Evolutionary conservation across 1,140 invertebrate species (phyloP), one percentile per base, ranked within the genome.

Genomic region (Helicoverpa armigera): DNA sequence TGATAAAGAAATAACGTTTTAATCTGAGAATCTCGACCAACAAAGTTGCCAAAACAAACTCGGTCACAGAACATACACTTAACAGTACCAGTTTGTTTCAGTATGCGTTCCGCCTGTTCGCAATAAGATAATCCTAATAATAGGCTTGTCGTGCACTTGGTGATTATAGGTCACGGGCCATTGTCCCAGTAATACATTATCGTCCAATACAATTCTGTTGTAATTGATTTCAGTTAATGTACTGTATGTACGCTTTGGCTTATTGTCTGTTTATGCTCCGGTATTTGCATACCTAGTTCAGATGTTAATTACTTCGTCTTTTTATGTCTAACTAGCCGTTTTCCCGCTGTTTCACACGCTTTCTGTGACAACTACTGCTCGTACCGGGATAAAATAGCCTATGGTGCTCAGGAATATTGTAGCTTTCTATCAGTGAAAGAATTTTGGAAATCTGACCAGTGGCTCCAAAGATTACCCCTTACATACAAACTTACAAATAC

Each of bases 121-220:
- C 23, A 61, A 61, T 61, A 18, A 58, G n/a, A 31, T 61, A 65
- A 65, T 65, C 61, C 31, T 9, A 65, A 48, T n/a, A 65, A 65
- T 16, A 65, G 61, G 61, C 31, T 65, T 43, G 31, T 65, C 61
- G 61, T 65, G 61, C 61, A 65, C 61, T 65, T 65, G 61, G 35
- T 31, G 31, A 43, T 43, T 65, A 65, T 43, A 65, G 61, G 61
- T 65, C 61, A 65, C 61, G n/a, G 9, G 9, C 3, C 35, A 65
- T 65, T 65, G 61, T 61, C 16, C 60, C 3, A n/a, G 14, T 43
- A 65, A 65, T 65, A 65, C 43, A 65, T 65, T 65, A 65, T 29
- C 10, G 35, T 65, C 61, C 61, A 3, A 65, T 65, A 43, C 31
- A 43, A 65, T 65, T 65, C n/a, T 2, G 29, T 43, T 65, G 43